These are phyloP conservation scores for Hexactinellida sp. DNA, from an alignment of 37 sponge, comb jelly and placozoan genomes.

Conservation along the genomic window DNA sequence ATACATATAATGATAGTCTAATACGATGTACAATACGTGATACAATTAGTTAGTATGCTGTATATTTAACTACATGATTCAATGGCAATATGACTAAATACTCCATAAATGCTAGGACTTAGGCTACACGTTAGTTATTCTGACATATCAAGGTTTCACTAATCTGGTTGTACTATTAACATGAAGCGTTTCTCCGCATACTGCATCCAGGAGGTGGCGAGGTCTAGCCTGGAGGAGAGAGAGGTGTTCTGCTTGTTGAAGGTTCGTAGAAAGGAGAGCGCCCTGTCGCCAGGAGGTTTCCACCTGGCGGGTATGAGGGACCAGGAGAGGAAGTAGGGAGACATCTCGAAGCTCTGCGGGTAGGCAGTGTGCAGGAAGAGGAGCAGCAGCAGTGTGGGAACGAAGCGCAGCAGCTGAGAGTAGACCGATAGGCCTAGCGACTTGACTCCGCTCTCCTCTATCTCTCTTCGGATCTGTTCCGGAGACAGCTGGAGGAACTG, in stretches of 20 bases:
- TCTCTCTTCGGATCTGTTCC: background rate
- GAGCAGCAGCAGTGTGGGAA: background rate
- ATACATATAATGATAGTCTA: too few relatives aligned
- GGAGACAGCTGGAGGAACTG: background rate
- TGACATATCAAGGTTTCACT: background rate
- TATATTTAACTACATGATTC: too few relatives aligned
- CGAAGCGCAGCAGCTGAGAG: background rate
- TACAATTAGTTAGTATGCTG: too few relatives aligned
- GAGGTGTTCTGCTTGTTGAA: background rate
- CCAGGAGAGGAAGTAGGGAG: conserved; percentile 15
- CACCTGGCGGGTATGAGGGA: background rate
- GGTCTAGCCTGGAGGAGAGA: conserved; percentile 11
- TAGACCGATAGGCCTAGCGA: background rate
- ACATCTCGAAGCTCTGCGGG: background rate
- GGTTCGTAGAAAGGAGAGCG: background rate
- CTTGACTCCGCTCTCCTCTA: conserved; percentile 12
- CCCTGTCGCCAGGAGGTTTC: background rate
- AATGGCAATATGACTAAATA: too few relatives aligned
- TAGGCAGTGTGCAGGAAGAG: background rate
- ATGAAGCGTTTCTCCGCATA: background rate
- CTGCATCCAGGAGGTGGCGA: background rate
- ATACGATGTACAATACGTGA: too few relatives aligned
- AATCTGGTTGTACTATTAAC: background rate
- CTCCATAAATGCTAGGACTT: too few relatives aligned
- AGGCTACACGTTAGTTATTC: too few relatives aligned